Percentiles rank a stretch among this genome's conserved stretches.
phyloP scores from a whole-genome alignment of 2,113 vertebrate species.

The Platichthys stellatus region DNA sequence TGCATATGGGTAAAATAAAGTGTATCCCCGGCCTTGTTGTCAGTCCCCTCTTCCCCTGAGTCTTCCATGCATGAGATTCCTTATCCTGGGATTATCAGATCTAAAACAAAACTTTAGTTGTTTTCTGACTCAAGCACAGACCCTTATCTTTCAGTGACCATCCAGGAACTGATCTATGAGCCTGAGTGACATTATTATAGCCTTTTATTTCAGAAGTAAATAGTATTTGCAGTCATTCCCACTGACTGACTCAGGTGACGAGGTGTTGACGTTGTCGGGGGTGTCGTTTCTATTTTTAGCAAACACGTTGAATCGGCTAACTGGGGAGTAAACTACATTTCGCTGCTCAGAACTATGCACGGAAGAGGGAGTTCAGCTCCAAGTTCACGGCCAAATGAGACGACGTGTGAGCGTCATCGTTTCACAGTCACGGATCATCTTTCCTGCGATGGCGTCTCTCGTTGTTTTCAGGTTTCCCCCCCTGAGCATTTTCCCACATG shows the following conservation, averaged over 20 bases:
- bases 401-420: conserved; percentile 25
- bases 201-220: not conserved
- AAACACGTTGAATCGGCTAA: conserved; percentile 14
- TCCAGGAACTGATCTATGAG: not conserved
- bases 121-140: not conserved
- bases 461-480: conserved; percentile 27
- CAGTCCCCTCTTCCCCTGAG: not conserved
- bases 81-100: conserved; percentile 21
- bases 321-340: conserved; percentile 9
- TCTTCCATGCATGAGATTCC: conserved; percentile 1
- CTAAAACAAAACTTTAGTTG: not conserved
- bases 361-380: not conserved
- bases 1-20: no score
- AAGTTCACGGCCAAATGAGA: conserved; percentile 27
- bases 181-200: not conserved
- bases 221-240: not conserved
- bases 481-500: not conserved
- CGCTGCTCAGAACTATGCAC: not conserved
- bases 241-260: conserved; percentile 15
- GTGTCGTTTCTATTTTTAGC: conserved; percentile 28
- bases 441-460: conserved; percentile 31
- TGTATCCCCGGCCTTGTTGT: no score
- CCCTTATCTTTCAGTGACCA: conserved; percentile 1
- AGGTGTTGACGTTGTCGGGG: not conserved
- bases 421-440: conserved; percentile 49